Evolutionary conservation across 2,888 invertebrate species (phyloP).

Genomic region (Cephalotes varians): DNA sequence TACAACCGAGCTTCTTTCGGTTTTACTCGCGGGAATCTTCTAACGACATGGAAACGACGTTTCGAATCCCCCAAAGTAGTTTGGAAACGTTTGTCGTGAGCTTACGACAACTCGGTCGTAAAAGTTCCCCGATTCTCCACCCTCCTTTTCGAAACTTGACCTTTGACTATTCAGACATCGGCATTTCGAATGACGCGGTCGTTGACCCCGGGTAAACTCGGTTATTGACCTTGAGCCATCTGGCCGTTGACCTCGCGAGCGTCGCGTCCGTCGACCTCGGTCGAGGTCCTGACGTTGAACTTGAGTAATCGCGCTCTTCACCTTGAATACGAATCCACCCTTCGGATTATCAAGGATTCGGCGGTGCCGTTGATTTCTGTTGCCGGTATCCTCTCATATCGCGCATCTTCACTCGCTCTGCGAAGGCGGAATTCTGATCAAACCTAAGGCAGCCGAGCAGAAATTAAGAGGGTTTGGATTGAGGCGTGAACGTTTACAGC

Average conservation of each 20-base stretch:
- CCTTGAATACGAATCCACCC: conserved; percentile 40
- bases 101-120: conserved; percentile 20
- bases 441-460: conserved; percentile 64
- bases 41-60: neutral
- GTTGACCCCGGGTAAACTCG: conserved; percentile 62
- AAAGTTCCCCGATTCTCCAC: conserved; percentile 1
- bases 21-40: neutral
- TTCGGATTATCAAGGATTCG: conserved; percentile 30
- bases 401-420: conserved; percentile 26
- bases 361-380: neutral
- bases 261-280: conserved; percentile 55
- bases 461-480: conserved; percentile 60
- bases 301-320: conserved; percentile 62
- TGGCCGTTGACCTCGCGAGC: conserved; percentile 64
- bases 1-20: neutral
- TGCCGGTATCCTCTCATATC: conserved; percentile 9
- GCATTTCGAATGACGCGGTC: conserved; percentile 61
- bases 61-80: conserved; percentile 3
- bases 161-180: conserved; percentile 70
- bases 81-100: neutral
- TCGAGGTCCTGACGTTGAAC: conserved; percentile 61
- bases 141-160: conserved; percentile 52
- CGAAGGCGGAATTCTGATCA: conserved; percentile 64
- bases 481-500: conserved; percentile 65
- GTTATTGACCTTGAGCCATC: conserved; percentile 71